Percentiles rank a stretch among this genome's conserved stretches.
These are phyloP conservation scores for Stenichneumon culpator DNA, from an alignment of 2,888 invertebrate species.

Conservation along the genomic window DNA sequence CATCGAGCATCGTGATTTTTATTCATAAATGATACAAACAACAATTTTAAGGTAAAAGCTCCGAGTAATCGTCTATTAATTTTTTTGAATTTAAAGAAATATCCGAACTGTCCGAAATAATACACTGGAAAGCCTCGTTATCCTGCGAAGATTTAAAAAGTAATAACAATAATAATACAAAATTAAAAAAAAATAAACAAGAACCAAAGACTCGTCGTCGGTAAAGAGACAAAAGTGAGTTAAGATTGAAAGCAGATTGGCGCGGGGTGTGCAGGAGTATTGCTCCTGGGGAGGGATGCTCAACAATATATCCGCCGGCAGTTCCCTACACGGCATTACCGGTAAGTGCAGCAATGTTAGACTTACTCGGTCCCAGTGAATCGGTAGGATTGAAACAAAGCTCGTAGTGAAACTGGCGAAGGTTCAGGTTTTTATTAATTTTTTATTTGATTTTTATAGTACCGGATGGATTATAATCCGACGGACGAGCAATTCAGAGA, in stretches of 20 bases:
- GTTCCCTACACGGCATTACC: constrained; percentile 83
- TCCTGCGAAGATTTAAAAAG: not conserved
- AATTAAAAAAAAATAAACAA: not conserved
- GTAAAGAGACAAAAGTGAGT: constrained; percentile 69
- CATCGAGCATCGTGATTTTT: constrained; percentile 58
- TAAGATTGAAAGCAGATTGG: constrained; percentile 75
- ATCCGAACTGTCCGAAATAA: not conserved
- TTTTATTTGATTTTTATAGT: not conserved
- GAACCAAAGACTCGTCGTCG: constrained; percentile 30
- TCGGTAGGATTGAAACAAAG: constrained; percentile 6
- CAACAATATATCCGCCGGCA: constrained; percentile 84
- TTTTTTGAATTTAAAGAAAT: constrained; percentile 11
- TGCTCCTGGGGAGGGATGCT: constrained; percentile 84
- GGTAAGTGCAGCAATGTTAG: constrained; percentile 78
- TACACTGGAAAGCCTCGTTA: not conserved
- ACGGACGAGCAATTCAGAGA: not conserved
- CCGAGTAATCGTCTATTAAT: constrained; percentile 1
- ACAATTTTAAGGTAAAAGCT: constrained; percentile 1
- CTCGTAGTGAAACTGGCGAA: constrained; percentile 1
- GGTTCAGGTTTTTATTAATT: not conserved
- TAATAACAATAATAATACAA: not conserved
- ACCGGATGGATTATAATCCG: not conserved
- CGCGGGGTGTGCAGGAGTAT: constrained; percentile 78
- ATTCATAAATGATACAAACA: constrained; percentile 40
- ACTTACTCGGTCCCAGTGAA: constrained; percentile 1